Evolutionary conservation across 2,888 invertebrate genomes (phyloP).

Genomic region (Nowickia ferox): DNA sequence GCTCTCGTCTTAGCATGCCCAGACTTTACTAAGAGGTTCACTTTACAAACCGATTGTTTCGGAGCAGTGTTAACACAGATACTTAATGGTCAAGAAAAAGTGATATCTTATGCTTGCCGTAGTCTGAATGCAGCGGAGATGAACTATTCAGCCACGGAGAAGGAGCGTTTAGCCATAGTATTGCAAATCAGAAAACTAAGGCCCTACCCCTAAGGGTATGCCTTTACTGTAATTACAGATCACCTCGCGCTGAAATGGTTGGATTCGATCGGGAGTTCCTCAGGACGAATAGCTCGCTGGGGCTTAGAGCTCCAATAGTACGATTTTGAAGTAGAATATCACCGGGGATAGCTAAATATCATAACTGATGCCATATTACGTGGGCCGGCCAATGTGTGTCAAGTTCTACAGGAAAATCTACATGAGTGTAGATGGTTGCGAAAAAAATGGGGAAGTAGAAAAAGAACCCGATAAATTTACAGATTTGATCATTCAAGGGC

Average conservation of each 20-base stretch:
- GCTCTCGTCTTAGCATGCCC: no score
- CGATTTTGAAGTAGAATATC: not conserved
- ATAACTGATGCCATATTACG: conserved; percentile 10
- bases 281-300: not conserved
- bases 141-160: no score
- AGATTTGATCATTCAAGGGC: not conserved
- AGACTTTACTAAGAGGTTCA: no score
- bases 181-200: not conserved
- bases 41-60: no score
- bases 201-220: not conserved
- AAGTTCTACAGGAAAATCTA: no score
- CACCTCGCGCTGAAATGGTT: conserved; percentile 3
- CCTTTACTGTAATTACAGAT: not conserved
- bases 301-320: not conserved
- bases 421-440: no score
- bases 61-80: no score
- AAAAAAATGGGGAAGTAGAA: not conserved
- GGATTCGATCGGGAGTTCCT: not conserved
- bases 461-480: conserved; percentile 5
- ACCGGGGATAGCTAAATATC: not conserved
- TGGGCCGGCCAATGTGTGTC: not conserved
- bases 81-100: no score
- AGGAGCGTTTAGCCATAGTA: no score
- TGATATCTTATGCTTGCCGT: no score
- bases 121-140: no score